Conservation (phyloP, 2,888 invertebrate genomes). For the Macaria liturata region DNA sequence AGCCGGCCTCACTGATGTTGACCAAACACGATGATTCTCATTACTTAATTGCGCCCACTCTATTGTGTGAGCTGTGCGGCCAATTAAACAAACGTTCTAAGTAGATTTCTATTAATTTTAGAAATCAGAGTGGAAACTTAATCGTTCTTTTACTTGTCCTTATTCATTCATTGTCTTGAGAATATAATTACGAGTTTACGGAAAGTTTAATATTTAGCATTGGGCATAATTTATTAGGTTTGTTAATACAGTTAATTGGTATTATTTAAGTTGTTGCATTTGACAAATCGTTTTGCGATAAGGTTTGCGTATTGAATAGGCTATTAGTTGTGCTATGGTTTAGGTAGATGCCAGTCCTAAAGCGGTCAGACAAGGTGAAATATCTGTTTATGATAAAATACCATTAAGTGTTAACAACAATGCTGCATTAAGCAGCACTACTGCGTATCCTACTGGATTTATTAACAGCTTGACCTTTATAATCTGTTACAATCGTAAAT, state of each 20-base stretch:
- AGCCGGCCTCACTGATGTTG: constrained; percentile 65
- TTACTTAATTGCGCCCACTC: constrained; percentile 72
- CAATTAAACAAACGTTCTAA: constrained; percentile 71
- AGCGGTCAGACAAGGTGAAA: constrained; percentile 15
- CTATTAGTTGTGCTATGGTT: neutral
- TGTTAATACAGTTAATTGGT: neutral
- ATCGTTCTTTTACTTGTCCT: constrained; percentile 29
- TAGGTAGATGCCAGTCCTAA: neutral
- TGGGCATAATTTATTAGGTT: neutral
- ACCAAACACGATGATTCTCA: constrained; percentile 70
- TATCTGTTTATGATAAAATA: constrained; percentile 17
- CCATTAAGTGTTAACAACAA: constrained; percentile 26
- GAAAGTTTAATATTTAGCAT: neutral
- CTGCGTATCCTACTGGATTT: constrained; percentile 28
- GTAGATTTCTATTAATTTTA: constrained; percentile 71
- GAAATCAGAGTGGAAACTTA: constrained; percentile 50
- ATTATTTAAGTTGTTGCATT: constrained; percentile 3
- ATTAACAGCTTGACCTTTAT: constrained; percentile 55
- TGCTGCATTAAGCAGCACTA: constrained; percentile 35
- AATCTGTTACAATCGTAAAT: constrained; percentile 58
- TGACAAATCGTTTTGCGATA: constrained; percentile 18
- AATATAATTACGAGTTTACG: neutral
- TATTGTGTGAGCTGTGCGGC: constrained; percentile 66
- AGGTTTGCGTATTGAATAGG: constrained; percentile 4
- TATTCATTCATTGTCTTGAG: constrained; percentile 29